Conservation (phyloP, 2,888 invertebrate species). For the Eumerus sabulonum region DNA sequence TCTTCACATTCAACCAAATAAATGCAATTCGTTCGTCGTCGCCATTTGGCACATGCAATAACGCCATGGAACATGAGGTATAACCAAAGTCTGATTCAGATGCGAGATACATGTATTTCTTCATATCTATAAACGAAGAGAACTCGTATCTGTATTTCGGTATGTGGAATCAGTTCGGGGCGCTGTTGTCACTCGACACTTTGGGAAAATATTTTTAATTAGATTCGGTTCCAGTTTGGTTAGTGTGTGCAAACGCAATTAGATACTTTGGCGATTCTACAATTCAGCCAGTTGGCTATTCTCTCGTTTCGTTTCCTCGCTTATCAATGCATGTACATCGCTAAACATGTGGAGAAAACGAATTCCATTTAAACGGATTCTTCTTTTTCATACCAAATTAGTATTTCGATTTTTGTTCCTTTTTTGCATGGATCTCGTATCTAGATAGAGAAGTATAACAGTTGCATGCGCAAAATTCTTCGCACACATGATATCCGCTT, state of each 20-base stretch:
- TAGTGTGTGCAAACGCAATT: slow-evolving; percentile 47
- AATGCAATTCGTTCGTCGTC: no score
- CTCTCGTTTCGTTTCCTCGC: slow-evolving; percentile 8
- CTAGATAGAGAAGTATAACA: slow-evolving; percentile 31
- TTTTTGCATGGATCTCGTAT: slow-evolving; percentile 29
- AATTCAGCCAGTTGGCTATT: no score
- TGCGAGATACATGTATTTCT: slow-evolving; percentile 22
- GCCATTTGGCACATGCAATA: no score
- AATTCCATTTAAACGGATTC: slow-evolving; percentile 16
- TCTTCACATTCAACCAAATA: no score
- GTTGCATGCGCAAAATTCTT: slow-evolving; percentile 58
- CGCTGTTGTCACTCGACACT: slow-evolving; percentile 53
- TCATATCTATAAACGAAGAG: no score
- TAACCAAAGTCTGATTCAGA: neutral
- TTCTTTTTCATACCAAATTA: no score
- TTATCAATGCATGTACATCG: slow-evolving; percentile 47
- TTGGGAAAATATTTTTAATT: slow-evolving; percentile 64
- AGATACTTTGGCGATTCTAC: slow-evolving; percentile 37
- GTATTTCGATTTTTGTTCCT: no score
- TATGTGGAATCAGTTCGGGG: neutral
- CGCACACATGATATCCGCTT: slow-evolving; percentile 67
- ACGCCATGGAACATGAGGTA: no score
- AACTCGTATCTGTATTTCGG: slow-evolving; percentile 16
- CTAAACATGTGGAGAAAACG: slow-evolving; percentile 53
- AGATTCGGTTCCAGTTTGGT: slow-evolving; percentile 28